phyloP scores from a whole-genome alignment of 2,888 invertebrate species.

The Arrhopalites spinosus region DNA sequence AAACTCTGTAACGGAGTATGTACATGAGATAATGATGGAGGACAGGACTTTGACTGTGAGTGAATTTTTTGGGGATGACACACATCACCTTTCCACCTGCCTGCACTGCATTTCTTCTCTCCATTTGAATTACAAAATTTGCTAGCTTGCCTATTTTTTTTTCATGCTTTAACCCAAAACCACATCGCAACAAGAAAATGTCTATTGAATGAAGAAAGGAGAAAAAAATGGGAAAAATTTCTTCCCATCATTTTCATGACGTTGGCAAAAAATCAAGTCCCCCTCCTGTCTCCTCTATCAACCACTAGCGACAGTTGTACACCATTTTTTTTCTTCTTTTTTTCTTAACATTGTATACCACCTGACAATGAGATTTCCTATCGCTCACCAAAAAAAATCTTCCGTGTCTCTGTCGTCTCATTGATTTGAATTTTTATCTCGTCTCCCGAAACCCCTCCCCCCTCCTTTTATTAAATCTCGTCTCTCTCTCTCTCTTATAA shows the following conservation, averaged over 20 bases:
- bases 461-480: too few relatives aligned
- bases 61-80: too few relatives aligned
- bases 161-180: background rate
- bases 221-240: background rate
- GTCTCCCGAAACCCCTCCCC: too few relatives aligned
- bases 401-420: too few relatives aligned
- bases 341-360: too few relatives aligned
- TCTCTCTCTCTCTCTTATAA: too few relatives aligned
- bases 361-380: too few relatives aligned
- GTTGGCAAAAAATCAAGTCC: background rate
- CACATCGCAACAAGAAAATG: background rate
- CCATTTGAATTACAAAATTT: constrained; percentile 16
- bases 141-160: constrained; percentile 7
- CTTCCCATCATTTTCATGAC: constrained; percentile 6
- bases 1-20: background rate
- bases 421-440: too few relatives aligned
- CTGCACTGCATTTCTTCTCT: background rate
- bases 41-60: background rate
- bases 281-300: background rate
- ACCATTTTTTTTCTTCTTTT: too few relatives aligned
- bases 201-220: background rate
- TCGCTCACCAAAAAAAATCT: too few relatives aligned
- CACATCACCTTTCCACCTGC: constrained; percentile 13
- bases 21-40: background rate
- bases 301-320: too few relatives aligned